phyloP scores from a whole-genome alignment of 2,888 invertebrate genomes.

The Pediacus dermestoides region DNA sequence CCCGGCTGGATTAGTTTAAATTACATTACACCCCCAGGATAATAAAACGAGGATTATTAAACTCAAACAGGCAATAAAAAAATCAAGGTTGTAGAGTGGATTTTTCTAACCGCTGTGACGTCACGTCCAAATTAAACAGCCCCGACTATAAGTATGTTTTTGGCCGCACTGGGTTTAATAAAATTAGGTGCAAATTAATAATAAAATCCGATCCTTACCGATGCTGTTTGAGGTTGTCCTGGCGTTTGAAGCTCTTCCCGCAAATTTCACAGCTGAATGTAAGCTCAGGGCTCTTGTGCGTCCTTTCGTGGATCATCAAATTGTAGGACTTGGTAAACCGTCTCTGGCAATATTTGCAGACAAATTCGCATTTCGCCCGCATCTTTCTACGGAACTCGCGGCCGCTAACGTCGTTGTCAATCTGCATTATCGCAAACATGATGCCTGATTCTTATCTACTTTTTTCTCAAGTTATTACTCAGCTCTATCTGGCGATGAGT shows the following conservation, averaged over 20 bases:
- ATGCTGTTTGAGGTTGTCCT: slow-evolving; percentile 94
- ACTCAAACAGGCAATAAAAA: no score
- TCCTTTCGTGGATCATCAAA: slow-evolving; percentile 96
- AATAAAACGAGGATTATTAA: no score
- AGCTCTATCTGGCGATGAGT: slow-evolving; percentile 10
- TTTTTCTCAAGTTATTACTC: slow-evolving; percentile 12
- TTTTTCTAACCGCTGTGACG: no score
- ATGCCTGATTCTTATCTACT: slow-evolving; percentile 47
- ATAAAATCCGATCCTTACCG: slow-evolving; percentile 72
- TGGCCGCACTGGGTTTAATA: no score
- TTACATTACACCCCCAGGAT: no score
- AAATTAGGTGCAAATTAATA: no score
- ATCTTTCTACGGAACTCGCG: slow-evolving; percentile 84
- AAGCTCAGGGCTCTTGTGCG: slow-evolving; percentile 94
- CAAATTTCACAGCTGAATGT: slow-evolving; percentile 97
- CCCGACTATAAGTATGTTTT: no score
- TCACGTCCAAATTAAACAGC: no score
- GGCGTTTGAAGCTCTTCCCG: slow-evolving; percentile 95
- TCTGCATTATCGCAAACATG: slow-evolving; percentile 89
- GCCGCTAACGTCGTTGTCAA: slow-evolving; percentile 81
- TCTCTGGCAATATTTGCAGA: slow-evolving; percentile 96
- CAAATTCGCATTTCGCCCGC: slow-evolving; percentile 94
- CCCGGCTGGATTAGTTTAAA: no score
- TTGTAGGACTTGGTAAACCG: slow-evolving; percentile 99
- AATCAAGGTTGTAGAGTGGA: no score